Evolutionary conservation across 2,888 invertebrate genomes (phyloP), one percentile per base, ranked within the genome.

Genomic region (Brachyopa scutellaris): DNA sequence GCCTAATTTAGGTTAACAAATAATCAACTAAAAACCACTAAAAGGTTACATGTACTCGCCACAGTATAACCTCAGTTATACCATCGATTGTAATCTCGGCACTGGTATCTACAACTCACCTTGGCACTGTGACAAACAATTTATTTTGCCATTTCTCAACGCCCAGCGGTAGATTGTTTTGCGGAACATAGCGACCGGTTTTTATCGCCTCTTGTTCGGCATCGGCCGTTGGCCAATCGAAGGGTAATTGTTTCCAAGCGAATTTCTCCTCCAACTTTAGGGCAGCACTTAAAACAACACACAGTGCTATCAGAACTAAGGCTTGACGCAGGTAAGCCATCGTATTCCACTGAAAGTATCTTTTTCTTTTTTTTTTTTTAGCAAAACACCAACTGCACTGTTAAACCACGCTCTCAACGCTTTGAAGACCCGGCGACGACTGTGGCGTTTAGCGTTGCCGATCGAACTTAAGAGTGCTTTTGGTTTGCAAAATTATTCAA

Each of bases 101-200:
- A 19, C 5, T n/a, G n/a, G n/a, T n/a, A 36, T 17, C n/a, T 21
- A 5, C 31, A 51, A 80, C 85, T 88, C 89, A 92, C 93, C 93
- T 92, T 73, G 95, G 95, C 19, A 94, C 93, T 5, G 94, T 94
- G 33, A 95, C 91, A 86, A 93, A 95, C 45, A 93, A 88, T 91
- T 93, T 95, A 89, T 94, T 91, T 86, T 92, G 93, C 94, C 95
- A 95, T 66, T 93, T 91, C 62, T 93, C 95, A 78, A 95, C 86
- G 8, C 95, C 95, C 53, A 95, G 89, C 0, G 95, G 94, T 53
- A 95, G 90, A 89, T 95, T 95, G 88, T 95, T 93, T 62, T 91
- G 92, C 7, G 92, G 92, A 3, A 94, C 90, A 87, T 93, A 95
- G 53, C 91, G 91, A 40, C 93, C 93, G 11, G 91, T 91, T 40